Evolutionary conservation across 1,140 invertebrate genomes (phyloP), one percentile per base, ranked within the genome.

Genomic region (Polyergus mexicanus): DNA sequence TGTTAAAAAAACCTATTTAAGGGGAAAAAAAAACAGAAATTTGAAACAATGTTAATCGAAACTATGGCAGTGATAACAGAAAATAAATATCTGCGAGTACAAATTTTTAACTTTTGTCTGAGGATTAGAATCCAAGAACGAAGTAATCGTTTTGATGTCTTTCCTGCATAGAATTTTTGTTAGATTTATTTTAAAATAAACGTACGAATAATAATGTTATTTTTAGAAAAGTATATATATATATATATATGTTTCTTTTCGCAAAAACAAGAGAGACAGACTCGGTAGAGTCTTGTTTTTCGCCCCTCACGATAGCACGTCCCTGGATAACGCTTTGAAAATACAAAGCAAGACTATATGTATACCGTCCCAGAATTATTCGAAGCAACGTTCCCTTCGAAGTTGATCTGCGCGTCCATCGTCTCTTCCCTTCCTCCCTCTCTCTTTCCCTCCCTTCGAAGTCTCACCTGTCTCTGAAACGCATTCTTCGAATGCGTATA

Each of bases 401-500:
- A 68, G 63, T 80, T 47, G 44, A 60, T 63, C 32, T 66, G 75
- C 62, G 62, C 76, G 47, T 66, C 60, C 60, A 66, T 62, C 62
- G 3, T 19, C 47, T 51, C 13, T 51, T 10, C 63, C 32, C 38
- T 32, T 65, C 11, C 6, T 35, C 32, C 22, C 19, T 11, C 10
- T 16, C 44, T 47, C 13, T 47, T 11, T 47, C 0, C 0, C 13
- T 7, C 76, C 22, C 32, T 41, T 80, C 32, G 3, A 77, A 78
- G 76, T 78, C 62, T 78, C 63, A 80, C 76, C 76, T 80, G 76
- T 80, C 63, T 80, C 76, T 54, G 75, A 68, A 68, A 80, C 62
- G 60, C 65, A 51, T 28, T 35, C 60, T 77, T 38, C 19, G 41
- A 66, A 66, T 32, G 28, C 75, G n/a, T 51, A 54, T 54, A 19